Base-by-base conservation (phyloP, 2,113 vertebrate species). In the Taurulus bubalis region DNA sequence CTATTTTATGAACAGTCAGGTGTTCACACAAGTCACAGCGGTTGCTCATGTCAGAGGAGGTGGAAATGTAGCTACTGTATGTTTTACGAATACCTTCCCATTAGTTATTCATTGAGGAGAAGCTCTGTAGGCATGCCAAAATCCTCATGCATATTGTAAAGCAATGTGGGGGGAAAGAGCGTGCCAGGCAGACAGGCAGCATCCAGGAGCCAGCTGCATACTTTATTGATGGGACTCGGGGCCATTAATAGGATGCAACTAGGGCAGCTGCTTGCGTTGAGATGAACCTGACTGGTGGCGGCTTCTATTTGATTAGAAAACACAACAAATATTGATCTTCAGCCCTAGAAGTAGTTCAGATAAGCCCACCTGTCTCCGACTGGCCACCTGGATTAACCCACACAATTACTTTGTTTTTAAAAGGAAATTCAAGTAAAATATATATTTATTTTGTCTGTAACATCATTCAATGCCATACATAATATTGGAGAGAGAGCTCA, bases 221-320 rank as follows among this genome's bases (percentile, higher is more conserved):
- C 87, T 85, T 94, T 95, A 94, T 95, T 95, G 91, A 94, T 95
- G 91, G 90, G 79, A 75, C 82, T 62, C 82, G 77, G 85, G 89
- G 92, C 92, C 86, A 90, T 93, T 95, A 94, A 94, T 94, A 82
- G 90, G 85, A 95, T 95, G 92, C 91, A 94, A 93, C 86, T 94
- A 90, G 91, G 93, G 85, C 93, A 94, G 85, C 85, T 67, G 80
- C 79, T 55, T 69, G 80, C 55, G 40, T 83, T 15, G 79, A 90
- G 81, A 86, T 77, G 78, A 88, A 85, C 78, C 87, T 79, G 85
- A 80, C 83, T 85, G 75, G 47, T 84, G 55, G 69, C 14, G 40
- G 47, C 64, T 89, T 75, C 77, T 71, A 58, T 85, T 68, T 74
- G 80, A 89, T 67, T 87, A 34, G 71, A 80, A 75, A 82, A 81